These are phyloP conservation scores for Agrochola macilenta DNA, from an alignment of 2,888 invertebrate genomes.

Conservation along the genomic window DNA sequence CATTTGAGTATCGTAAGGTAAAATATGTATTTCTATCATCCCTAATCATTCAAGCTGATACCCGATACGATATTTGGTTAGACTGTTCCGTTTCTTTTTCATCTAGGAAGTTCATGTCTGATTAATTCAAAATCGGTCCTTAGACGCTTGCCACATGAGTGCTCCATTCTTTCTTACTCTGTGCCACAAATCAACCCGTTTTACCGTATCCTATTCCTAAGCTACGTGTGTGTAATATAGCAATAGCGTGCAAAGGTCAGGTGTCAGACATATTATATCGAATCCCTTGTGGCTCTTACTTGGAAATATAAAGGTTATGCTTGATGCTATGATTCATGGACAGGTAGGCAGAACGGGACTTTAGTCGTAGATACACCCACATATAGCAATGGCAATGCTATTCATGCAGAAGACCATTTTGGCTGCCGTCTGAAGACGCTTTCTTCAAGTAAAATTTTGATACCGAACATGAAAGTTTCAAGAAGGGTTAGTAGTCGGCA, in stretches of 20 bases:
- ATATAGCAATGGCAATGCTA: background rate
- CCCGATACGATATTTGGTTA: background rate
- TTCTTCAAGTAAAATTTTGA: background rate
- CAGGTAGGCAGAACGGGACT: background rate
- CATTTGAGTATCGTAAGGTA: no score
- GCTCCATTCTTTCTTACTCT: background rate
- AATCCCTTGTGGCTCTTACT: constrained; percentile 20
- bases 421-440: background rate
- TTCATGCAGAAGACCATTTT: background rate
- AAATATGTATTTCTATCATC: background rate
- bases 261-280: constrained; percentile 38
- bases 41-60: background rate
- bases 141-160: background rate
- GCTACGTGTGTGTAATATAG: constrained; percentile 23
- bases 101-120: background rate
- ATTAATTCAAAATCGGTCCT: background rate
- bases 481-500: background rate
- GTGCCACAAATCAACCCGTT: constrained; percentile 20
- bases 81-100: background rate
- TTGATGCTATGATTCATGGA: background rate
- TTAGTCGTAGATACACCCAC: background rate
- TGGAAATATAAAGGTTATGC: constrained; percentile 12
- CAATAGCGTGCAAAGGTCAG: constrained; percentile 18
- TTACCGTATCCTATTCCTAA: background rate
- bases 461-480: background rate